Percentiles rank a stretch among this genome's conserved stretches.
phyloP scores from a whole-genome alignment of 2,797 vertebrate species.

The Sylvilagus floridanus region DNA sequence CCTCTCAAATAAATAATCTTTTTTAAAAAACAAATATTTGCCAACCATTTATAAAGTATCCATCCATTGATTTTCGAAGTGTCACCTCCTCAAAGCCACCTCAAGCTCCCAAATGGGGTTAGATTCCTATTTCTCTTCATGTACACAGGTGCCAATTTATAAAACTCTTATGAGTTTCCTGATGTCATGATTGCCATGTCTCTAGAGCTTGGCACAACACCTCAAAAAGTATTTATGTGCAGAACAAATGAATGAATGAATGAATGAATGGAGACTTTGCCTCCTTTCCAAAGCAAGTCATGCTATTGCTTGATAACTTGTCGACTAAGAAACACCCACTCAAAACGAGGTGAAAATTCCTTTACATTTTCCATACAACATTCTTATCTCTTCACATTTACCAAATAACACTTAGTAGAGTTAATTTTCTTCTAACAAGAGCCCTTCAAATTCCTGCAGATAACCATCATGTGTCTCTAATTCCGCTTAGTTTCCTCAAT shows the following conservation, averaged over 20 bases:
- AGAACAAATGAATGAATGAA: background rate
- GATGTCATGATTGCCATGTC: background rate
- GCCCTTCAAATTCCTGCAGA: background rate
- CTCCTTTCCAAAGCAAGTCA: background rate
- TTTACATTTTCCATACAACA: background rate
- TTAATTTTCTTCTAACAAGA: background rate
- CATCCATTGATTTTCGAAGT: background rate
- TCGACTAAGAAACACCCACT: background rate
- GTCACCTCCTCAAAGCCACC: background rate
- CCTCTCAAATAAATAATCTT: no score
- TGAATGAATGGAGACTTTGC: background rate
- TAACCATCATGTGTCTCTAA: background rate
- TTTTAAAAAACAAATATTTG: background rate
- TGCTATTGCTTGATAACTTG: background rate
- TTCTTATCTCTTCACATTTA: background rate
- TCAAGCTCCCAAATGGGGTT: background rate
- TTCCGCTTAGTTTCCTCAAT: background rate
- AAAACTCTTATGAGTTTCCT: background rate
- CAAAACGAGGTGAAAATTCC: background rate
- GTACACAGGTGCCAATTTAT: background rate
- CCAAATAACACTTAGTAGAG: background rate
- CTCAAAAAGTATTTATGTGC: background rate
- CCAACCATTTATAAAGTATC: background rate
- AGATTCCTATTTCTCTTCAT: background rate
- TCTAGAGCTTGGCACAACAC: background rate